Evolutionary conservation across 2,888 invertebrate species (phyloP).

Genomic region (Parasteatoda lunata): DNA sequence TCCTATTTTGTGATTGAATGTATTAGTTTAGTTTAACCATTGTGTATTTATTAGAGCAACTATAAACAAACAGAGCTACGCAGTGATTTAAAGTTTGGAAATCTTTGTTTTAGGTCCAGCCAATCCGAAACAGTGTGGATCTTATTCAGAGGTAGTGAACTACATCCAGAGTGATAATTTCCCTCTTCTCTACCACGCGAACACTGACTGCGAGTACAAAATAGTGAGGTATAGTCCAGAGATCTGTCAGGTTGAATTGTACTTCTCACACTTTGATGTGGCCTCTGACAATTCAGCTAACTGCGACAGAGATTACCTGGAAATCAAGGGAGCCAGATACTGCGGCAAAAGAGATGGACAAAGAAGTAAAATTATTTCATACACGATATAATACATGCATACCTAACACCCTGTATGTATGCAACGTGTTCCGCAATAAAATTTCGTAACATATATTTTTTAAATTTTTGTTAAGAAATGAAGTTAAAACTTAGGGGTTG

Average conservation of each 20-base stretch:
- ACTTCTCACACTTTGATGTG: slow-evolving; percentile 70
- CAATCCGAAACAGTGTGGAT: slow-evolving; percentile 55
- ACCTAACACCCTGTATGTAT: too few species aligned
- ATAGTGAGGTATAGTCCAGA: slow-evolving; percentile 56
- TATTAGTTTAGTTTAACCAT: too few species aligned
- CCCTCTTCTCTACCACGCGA: slow-evolving; percentile 69
- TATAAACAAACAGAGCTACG: too few species aligned
- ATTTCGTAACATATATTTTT: background rate
- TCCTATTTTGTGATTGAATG: too few species aligned
- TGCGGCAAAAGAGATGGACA: slow-evolving; percentile 70
- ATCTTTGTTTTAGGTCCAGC: slow-evolving; percentile 23
- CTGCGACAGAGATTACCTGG: slow-evolving; percentile 70
- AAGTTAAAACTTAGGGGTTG: background rate
- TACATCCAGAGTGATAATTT: slow-evolving; percentile 69
- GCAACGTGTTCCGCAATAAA: too few species aligned
- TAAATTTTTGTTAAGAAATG: background rate
- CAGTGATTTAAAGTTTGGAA: background rate
- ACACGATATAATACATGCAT: too few species aligned
- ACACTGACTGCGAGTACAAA: slow-evolving; percentile 70
- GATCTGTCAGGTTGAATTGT: slow-evolving; percentile 70
- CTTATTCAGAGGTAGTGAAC: slow-evolving; percentile 41
- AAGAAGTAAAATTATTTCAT: slow-evolving; percentile 63
- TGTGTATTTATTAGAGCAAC: too few species aligned
- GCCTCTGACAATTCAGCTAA: slow-evolving; percentile 60
- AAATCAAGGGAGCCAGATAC: slow-evolving; percentile 69